phyloP scores from a whole-genome alignment of 2,113 vertebrate species.

The Hippocampus zosterae region DNA sequence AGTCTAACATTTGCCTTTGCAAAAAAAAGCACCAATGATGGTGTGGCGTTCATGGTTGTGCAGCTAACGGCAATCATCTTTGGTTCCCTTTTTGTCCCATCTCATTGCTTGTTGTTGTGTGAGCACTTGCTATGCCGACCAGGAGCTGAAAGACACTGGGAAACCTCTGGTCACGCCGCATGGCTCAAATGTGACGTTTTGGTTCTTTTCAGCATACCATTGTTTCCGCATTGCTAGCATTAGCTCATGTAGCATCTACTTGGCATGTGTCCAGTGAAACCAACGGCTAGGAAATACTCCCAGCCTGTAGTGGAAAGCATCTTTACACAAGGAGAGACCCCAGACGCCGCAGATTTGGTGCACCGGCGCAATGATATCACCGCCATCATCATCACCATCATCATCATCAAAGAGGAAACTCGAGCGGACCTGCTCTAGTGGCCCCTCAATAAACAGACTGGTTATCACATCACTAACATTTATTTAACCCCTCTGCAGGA shows the following conservation, averaged over 20 bases:
- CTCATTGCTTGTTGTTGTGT: too few relatives aligned
- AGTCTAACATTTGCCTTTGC: too few relatives aligned
- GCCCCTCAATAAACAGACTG: conserved; percentile 88
- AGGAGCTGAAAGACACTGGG: too few relatives aligned
- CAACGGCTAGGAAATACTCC: not conserved
- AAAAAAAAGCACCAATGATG: too few relatives aligned
- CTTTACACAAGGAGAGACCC: not conserved
- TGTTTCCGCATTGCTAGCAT: not conserved
- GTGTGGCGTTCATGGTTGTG: too few relatives aligned
- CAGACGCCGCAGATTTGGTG: conserved; percentile 3
- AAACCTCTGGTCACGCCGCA: too few relatives aligned
- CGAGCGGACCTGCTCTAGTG: conserved; percentile 66
- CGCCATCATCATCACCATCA: conserved; percentile 65
- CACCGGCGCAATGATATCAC: conserved; percentile 69
- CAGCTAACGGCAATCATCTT: too few relatives aligned
- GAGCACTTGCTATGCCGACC: too few relatives aligned
- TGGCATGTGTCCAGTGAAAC: not conserved
- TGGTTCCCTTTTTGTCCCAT: too few relatives aligned
- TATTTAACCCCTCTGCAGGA: conserved; percentile 96
- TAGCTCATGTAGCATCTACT: not conserved
- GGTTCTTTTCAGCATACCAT: too few relatives aligned
- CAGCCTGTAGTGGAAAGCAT: not conserved
- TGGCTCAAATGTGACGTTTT: too few relatives aligned
- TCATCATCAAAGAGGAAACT: conserved; percentile 65
- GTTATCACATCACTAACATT: conserved; percentile 99